Percentiles rank a stretch among this genome's conserved stretches.
These are phyloP conservation scores for Ctenicera cuprea DNA, from an alignment of 2,888 invertebrate species.

Conservation along the genomic window DNA sequence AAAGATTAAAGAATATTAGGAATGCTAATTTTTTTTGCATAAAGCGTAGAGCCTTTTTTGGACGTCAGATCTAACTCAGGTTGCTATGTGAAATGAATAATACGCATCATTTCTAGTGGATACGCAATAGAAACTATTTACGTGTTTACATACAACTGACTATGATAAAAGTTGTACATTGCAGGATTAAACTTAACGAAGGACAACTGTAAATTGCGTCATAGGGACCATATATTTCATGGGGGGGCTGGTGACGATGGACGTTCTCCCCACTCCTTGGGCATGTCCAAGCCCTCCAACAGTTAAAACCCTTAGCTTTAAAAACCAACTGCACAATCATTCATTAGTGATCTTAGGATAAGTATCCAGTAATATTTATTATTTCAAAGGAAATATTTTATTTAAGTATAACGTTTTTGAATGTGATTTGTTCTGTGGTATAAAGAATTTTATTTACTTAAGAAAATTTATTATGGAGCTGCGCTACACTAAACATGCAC, in stretches of 20 bases:
- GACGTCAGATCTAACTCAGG: no score
- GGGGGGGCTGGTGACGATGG: constrained; percentile 47
- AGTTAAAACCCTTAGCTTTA: constrained; percentile 55
- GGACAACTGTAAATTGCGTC: constrained; percentile 22
- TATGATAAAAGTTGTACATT: constrained; percentile 32
- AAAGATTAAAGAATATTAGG: no score
- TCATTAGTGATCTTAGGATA: constrained; percentile 24
- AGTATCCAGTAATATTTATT: constrained; percentile 20
- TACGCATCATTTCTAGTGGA: neutral
- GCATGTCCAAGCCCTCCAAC: constrained; percentile 49
- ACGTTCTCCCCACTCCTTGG: constrained; percentile 39
- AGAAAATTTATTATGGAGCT: constrained; percentile 41
- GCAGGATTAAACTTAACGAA: constrained; percentile 27
- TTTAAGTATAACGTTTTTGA: neutral
- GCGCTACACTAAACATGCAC: constrained; percentile 44
- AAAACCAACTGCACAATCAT: constrained; percentile 51
- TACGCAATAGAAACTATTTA: neutral
- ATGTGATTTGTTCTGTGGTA: neutral
- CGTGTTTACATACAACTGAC: constrained; percentile 1
- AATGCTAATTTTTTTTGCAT: no score
- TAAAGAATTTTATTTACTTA: neutral
- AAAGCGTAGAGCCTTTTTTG: no score
- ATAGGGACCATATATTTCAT: constrained; percentile 25
- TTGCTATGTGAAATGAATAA: neutral
- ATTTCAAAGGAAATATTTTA: no score